Base-by-base conservation (phyloP, 1,140 invertebrate genomes). In the Stenopsyche tienmushanensis region DNA sequence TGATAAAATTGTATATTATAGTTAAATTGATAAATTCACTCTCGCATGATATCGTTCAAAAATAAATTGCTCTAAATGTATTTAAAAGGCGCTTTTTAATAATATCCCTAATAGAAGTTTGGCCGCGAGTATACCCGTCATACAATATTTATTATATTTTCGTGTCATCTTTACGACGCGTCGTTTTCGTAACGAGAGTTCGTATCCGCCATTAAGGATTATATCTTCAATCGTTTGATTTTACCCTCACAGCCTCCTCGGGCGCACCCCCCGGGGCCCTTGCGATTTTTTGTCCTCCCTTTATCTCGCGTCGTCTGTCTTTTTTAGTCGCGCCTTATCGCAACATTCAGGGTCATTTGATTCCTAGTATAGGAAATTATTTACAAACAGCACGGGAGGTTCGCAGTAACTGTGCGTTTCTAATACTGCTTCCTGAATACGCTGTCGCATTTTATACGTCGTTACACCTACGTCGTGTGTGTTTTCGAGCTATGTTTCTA, bases 211-310 rank as follows among this genome's bases (percentile, higher is more conserved):
- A 66, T 66, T 69, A 69, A 66, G 64, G 67, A 69, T 69, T 69
- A 69, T 65, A 69, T 64, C 58, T 58, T 50, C 41, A 45, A 60
- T 57, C 63, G 66, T 64, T 59, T 59, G 53, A 64, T 64, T 52
- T 26, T n/a, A n/a, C n/a, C n/a, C n/a, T n/a, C n/a, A n/a, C n/a
- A n/a, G n/a, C 54, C n/a, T 17, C 15, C 58, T 21, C 50, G 39
- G 24, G 2, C n/a, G 39, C 44, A 57, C 59, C 13, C 60, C 23
- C 54, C 52, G 39, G 20, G 21, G 57, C 17, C 50, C 54, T 59
- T 53, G 64, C 47, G 71, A 71, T 73, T 75, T 73, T 76, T 74
- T 72, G 13, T 64, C 63, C 64, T 57, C 42, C 59, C 64, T 45
- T 62, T 69, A 69, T 70, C 65, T 64, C 39, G 20, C 17, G 62